phyloP scores from a whole-genome alignment of 2,113 vertebrate species.

The Heterotis niloticus region DNA sequence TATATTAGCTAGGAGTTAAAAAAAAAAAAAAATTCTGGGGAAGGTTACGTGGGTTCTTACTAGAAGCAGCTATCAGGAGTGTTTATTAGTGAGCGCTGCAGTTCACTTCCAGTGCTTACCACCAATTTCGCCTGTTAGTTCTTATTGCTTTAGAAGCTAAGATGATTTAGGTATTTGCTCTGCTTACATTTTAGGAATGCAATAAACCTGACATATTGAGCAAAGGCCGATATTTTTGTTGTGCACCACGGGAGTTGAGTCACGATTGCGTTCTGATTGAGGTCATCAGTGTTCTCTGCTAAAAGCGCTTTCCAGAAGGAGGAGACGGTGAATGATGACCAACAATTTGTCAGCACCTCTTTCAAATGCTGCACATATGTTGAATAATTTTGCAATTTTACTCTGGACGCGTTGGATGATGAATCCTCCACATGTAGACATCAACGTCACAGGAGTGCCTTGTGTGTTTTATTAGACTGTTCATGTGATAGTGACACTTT shows the following conservation, averaged over 20 bases:
- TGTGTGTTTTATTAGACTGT: too few relatives aligned
- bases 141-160: background rate
- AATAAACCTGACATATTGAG: background rate
- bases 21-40: background rate
- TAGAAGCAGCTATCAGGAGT: background rate
- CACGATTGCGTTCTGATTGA: background rate
- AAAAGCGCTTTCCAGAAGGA: too few relatives aligned
- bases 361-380: background rate
- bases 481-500: too few relatives aligned
- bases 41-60: background rate
- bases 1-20: background rate
- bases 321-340: too few relatives aligned
- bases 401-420: background rate
- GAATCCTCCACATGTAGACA: too few relatives aligned
- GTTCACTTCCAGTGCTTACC: background rate
- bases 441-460: too few relatives aligned
- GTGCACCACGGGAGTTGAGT: background rate
- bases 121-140: background rate
- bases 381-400: background rate
- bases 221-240: background rate
- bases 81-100: background rate
- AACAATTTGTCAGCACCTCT: background rate
- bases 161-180: background rate
- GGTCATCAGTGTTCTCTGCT: too few relatives aligned
- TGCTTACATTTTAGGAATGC: background rate